Conservation (phyloP, 2,888 invertebrate species). For the Phytoseiulus persimilis region DNA sequence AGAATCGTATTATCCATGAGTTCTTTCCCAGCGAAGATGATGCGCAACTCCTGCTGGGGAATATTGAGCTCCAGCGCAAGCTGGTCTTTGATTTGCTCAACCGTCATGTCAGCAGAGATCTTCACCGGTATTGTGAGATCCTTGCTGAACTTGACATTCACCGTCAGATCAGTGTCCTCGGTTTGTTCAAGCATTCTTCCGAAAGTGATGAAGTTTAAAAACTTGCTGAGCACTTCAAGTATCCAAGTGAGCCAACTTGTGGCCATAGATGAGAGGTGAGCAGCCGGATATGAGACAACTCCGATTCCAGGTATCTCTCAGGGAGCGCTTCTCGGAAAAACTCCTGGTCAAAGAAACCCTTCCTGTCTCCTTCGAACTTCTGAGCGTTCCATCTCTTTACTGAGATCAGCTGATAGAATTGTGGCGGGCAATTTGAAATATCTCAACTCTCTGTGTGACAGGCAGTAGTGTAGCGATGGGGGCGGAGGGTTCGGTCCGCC, state of each 20-base stretch:
- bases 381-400: neutral
- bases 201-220: slow-evolving; percentile 18
- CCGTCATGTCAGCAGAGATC: slow-evolving; percentile 53
- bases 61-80: slow-evolving; percentile 63
- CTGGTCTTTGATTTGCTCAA: slow-evolving; percentile 63
- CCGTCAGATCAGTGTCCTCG: slow-evolving; percentile 11
- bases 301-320: neutral
- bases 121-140: slow-evolving; percentile 18
- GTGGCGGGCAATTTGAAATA: neutral
- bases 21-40: slow-evolving; percentile 61
- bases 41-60: slow-evolving; percentile 62
- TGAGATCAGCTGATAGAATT: neutral
- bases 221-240: slow-evolving; percentile 1
- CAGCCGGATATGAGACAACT: neutral
- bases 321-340: neutral
- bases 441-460: no score
- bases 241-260: slow-evolving; percentile 17
- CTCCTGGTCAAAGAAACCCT: neutral
- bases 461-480: no score
- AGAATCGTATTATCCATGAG: slow-evolving; percentile 22
- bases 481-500: no score
- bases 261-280: neutral
- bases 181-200: slow-evolving; percentile 12
- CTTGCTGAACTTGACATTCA: slow-evolving; percentile 34
- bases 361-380: neutral